phyloP scores from a whole-genome alignment of 2,113 vertebrate genomes.

The cattle (Bos taurus) region ARS-UCD2.0 NC_037331.1:25577001-25577500 shows the following conservation, averaged over 20 bases:
- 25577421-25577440: background rate
- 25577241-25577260: background rate
- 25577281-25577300: background rate
- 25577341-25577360: background rate
- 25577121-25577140: background rate
- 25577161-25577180: background rate
- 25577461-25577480: background rate
- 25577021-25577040: background rate
- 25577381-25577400: background rate
- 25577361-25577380: background rate
- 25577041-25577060: background rate
- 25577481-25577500: background rate
- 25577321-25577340: background rate
- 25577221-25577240: background rate
- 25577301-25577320: background rate
- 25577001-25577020: background rate
- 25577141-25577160: background rate
- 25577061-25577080: conserved; percentile 6
- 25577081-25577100: background rate
- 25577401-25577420: background rate
- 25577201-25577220: background rate
- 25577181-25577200: background rate
- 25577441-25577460: background rate
- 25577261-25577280: background rate
- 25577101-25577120: background rate